Evolutionary conservation across 2,113 vertebrate species (phyloP).

Genomic region (Electrona antarctica): DNA sequence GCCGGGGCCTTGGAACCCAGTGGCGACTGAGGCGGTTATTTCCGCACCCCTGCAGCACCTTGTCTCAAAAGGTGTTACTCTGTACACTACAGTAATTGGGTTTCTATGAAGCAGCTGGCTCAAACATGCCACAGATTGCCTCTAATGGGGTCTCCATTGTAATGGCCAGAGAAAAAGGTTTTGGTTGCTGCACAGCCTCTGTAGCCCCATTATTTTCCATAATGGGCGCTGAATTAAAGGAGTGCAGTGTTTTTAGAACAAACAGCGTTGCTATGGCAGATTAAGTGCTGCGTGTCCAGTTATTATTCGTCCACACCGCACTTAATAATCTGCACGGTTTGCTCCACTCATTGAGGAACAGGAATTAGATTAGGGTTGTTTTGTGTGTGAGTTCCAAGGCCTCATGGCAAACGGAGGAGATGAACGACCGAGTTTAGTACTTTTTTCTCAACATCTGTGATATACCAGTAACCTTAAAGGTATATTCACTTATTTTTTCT

Average conservation of each 20-base stretch:
- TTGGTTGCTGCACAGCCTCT: neutral
- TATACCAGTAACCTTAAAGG: conserved; percentile 42
- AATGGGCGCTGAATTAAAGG: conserved; percentile 36
- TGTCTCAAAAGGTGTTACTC: conserved; percentile 11
- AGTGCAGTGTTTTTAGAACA: conserved; percentile 21
- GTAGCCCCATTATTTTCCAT: conserved; percentile 27
- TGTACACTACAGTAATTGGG: conserved; percentile 17
- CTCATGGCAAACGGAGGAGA: conserved; percentile 42
- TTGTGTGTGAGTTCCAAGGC: conserved; percentile 46
- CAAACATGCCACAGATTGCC: conserved; percentile 15
- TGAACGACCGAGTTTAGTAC: conserved; percentile 56
- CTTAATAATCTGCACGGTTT: conserved; percentile 52
- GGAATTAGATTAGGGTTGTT: conserved; percentile 57
- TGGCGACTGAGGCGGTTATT: neutral
- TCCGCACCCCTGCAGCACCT: neutral
- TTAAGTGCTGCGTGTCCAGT: conserved; percentile 16
- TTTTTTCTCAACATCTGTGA: conserved; percentile 51
- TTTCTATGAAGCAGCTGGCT: conserved; percentile 45
- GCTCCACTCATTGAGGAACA: conserved; percentile 53
- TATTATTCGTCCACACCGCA: conserved; percentile 28
- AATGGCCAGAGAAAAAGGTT: conserved; percentile 31
- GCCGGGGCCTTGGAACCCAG: neutral
- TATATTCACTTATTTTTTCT: neutral
- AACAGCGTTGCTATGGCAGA: conserved; percentile 41
- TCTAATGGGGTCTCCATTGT: conserved; percentile 39